These are phyloP conservation scores for Calameuta idolon DNA, from an alignment of 2,888 invertebrate genomes.

Conservation along the genomic window DNA sequence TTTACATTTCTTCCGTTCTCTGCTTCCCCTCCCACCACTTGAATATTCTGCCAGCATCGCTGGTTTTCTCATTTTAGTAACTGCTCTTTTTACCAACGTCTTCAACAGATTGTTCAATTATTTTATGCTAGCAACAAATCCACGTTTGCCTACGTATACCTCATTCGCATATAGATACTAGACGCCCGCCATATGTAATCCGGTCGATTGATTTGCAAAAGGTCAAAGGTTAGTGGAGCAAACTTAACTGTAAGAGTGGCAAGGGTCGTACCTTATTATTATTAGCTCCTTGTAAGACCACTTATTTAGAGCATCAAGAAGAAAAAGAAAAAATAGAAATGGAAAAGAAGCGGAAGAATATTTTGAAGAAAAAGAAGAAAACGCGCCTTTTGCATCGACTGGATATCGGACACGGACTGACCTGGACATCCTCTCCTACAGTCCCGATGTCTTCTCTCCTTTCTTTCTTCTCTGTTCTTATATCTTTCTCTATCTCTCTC, in stretches of 20 bases:
- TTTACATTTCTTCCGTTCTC: not conserved
- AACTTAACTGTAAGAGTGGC: not conserved
- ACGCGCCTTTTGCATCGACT: not conserved
- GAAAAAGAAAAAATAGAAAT: not conserved
- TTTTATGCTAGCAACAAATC: not conserved
- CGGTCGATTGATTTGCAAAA: not conserved
- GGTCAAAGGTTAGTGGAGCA: not conserved
- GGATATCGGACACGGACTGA: not conserved
- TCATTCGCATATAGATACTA: not conserved
- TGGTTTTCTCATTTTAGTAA: not conserved
- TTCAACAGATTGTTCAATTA: not conserved
- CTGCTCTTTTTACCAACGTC: not conserved
- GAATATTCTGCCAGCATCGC: not conserved
- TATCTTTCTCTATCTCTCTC: constrained; percentile 24
- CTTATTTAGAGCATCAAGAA: not conserved
- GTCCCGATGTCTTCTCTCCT: not conserved
- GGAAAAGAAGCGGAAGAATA: not conserved
- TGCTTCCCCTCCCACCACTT: not conserved
- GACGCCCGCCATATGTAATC: not conserved
- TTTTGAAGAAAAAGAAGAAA: not conserved
- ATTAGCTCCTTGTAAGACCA: not conserved
- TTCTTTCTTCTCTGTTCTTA: constrained; percentile 12
- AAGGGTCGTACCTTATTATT: not conserved
- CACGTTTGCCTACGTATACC: not conserved
- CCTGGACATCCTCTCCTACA: not conserved